phyloP scores from a whole-genome alignment of 2,113 vertebrate genomes.

The Holacanthus passer region DNA sequence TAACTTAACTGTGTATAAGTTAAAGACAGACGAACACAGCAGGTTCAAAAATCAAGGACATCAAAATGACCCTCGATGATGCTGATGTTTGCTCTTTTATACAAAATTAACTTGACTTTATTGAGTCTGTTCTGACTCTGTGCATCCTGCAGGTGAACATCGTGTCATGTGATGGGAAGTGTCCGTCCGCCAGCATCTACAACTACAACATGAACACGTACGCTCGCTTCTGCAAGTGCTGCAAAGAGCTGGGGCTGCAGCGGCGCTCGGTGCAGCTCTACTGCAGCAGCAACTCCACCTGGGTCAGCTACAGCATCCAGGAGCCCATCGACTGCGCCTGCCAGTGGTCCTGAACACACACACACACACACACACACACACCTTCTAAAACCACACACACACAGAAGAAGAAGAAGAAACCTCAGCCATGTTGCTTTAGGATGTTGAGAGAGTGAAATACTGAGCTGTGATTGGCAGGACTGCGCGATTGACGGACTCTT shows the following conservation, averaged over 20 bases:
- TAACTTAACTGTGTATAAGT: no score
- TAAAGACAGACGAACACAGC: no score
- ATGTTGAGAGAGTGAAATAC: conserved; percentile 20
- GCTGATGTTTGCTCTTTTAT: no score
- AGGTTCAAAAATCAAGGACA: no score
- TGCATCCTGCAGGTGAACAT: conserved; percentile 91
- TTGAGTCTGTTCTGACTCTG: background rate
- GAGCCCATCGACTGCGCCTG: conserved; percentile 98
- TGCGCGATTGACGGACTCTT: background rate
- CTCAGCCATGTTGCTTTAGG: conserved; percentile 32
- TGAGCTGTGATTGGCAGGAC: conserved; percentile 33
- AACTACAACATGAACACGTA: conserved; percentile 99
- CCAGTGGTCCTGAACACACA: conserved; percentile 92
- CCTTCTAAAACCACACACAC: background rate
- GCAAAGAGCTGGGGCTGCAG: conserved; percentile 94
- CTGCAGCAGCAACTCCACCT: conserved; percentile 93
- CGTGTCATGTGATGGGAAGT: conserved; percentile 97
- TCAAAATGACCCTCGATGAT: no score
- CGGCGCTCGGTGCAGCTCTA: conserved; percentile 93
- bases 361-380: conserved; percentile 17
- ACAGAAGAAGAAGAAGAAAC: conserved; percentile 17
- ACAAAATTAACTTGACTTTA: no score
- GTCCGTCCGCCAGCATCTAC: conserved; percentile 98
- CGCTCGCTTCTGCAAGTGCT: conserved; percentile 98
- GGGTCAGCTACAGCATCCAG: conserved; percentile 95